Evolutionary conservation across 2,888 invertebrate species (phyloP), one percentile per base, ranked within the genome.

Genomic region (Meghimatium bilineatum): DNA sequence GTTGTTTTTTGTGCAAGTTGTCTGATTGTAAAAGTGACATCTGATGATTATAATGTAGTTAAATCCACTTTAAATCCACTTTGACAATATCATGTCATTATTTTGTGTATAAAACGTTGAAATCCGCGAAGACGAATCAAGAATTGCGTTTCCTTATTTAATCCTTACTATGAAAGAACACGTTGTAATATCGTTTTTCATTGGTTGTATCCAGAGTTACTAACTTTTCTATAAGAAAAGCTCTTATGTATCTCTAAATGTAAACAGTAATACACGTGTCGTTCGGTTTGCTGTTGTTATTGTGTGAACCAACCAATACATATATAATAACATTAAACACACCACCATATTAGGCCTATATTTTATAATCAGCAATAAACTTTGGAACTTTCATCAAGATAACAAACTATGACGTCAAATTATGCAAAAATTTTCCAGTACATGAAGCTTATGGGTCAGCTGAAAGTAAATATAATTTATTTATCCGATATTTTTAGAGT

Each of bases 401-500:
- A 29, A 23, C 10, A 52, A 67, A 76, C n/a, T 32, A 85, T 85
- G 85, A 44, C 75, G 0, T 86, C 88, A 23, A 86, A 85, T 79
- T 81, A 86, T 34, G 76, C 86, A 10, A 91, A 89, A 81, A 74
- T 90, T 14, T 89, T 91, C 77, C 89, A 91, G 83, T 91, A 89
- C 71, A 89, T 91, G 87, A 87, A 88, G 2, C 86, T 91, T 17
- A 88, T 91, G 63, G 91, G 91, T 49, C 89, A 91, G 75, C 83
- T 91, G 26, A 91, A 91, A 91, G 91, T 91, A 85, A 56, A 56
- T 75, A 34, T n/a, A n/a, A n/a, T n/a, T n/a, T n/a, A n/a, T n/a
- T n/a, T n/a, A n/a, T n/a, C n/a, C n/a, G n/a, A n/a, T n/a, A n/a
- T n/a, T n/a, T n/a, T n/a, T n/a, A n/a, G n/a, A n/a, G n/a, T n/a